A percentile compares a stretch with the other conserved stretches of the same genome.
Conservation (phyloP, 2,888 invertebrate species). For the Chrysopilus asiliformis region DNA sequence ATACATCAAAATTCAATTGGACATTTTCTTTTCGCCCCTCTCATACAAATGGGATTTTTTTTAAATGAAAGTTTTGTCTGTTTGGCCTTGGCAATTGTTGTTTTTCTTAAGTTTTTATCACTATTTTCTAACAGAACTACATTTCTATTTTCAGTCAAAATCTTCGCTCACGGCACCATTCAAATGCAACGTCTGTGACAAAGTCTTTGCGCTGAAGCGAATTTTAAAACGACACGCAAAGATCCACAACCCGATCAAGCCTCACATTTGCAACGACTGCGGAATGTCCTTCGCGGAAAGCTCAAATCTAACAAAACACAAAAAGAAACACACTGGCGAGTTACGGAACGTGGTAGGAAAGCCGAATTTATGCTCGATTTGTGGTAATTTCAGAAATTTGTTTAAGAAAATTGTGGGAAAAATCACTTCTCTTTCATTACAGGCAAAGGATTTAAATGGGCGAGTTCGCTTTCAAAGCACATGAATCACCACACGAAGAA, state of each 20-base stretch:
- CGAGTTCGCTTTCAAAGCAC: constrained; percentile 39
- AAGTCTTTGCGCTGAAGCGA: constrained; percentile 34
- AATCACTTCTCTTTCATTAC: neutral
- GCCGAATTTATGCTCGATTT: constrained; percentile 37
- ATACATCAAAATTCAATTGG: too few relatives aligned
- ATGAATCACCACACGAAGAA: constrained; percentile 41
- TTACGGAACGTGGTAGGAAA: constrained; percentile 36
- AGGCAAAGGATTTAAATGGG: constrained; percentile 39
- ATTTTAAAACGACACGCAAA: constrained; percentile 37
- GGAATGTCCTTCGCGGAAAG: constrained; percentile 39
- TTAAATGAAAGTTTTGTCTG: too few relatives aligned
- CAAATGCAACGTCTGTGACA: constrained; percentile 32
- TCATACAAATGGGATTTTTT: too few relatives aligned
- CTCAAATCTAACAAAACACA: constrained; percentile 38
- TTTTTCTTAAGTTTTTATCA: neutral
- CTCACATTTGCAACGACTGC: constrained; percentile 38
- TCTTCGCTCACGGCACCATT: neutral
- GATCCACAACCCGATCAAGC: constrained; percentile 37
- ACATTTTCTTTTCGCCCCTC: too few relatives aligned
- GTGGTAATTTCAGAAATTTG: constrained; percentile 20
- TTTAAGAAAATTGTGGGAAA: neutral
- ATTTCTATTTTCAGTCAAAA: neutral
- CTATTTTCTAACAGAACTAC: neutral
- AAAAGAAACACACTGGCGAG: constrained; percentile 39
- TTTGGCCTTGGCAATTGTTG: neutral